Base-by-base conservation (phyloP, 2,797 vertebrate genomes). In the Arctocebus calabarensis region DNA sequence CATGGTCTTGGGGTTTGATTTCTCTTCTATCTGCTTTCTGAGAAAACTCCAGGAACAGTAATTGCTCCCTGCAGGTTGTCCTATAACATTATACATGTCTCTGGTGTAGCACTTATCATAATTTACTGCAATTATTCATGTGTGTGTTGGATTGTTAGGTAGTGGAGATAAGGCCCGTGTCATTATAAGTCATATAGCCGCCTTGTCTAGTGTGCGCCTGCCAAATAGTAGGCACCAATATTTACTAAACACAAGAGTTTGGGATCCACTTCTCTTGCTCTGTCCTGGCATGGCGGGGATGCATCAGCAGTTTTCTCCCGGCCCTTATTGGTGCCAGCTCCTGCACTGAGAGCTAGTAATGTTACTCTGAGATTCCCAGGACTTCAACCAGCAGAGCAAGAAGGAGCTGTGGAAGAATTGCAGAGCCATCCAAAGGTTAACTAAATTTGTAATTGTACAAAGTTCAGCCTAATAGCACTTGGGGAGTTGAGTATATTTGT, bases 401-500 rank as follows among this genome's bases (percentile, higher is more conserved):
- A 59, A 93, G 43, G 22, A 94, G 71, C 89, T 88, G 85, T 23
- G 82, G 87, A 94, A 94, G 75, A 94, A 95, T 92, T 78, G 93
- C 64, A 48, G 48, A 87, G 45, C n/a, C 71, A 68, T 40, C 22
- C 73, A 90, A 91, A 96, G 87, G 88, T 85, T 92, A 97, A 83
- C 78, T 59, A 88, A 91, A 93, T 96, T 45, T 93, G 88, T 83
- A 92, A 90, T 95, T 85, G 82, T 70, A 92, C 88, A 83, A 97
- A 74, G 68, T 75, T 92, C 74, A 88, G 37, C 27, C n/a, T 85
- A 82, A 81, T 85, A 90, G 68, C 34, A 66, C 78, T 96, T 71
- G 74, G 68, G 91, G 75, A 93, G 17, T 34, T 91, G 89, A 77
- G 79, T 13, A 3, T 83, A 8, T 85, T 90, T 94, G 27, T 57